A percentile compares a stretch with the other conserved stretches of the same genome.
These are phyloP conservation scores for Caenorhabditis latens DNA, from an alignment of 1,140 invertebrate genomes.

Conservation along the genomic window DNA sequence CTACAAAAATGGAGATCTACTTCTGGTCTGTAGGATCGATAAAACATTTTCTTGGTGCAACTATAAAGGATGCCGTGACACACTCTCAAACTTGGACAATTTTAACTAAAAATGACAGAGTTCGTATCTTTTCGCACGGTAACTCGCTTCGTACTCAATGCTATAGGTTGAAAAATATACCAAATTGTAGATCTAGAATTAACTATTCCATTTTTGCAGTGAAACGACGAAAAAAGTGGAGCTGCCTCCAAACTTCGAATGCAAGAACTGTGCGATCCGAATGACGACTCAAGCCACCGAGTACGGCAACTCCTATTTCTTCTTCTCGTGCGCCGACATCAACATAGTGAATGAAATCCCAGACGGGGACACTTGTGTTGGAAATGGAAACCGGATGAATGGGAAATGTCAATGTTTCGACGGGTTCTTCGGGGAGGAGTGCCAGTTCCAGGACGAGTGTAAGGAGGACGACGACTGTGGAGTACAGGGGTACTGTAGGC, in stretches of 20 bases:
- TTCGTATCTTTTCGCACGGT: no score
- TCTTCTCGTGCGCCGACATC: conserved; percentile 95
- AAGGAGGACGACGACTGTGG: conserved; percentile 66
- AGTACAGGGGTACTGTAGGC: conserved; percentile 62
- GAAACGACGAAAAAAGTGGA: conserved; percentile 86
- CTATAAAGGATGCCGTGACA: no score
- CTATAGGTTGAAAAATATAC: no score
- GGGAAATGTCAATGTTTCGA: conserved; percentile 65
- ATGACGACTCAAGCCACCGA: conserved; percentile 89
- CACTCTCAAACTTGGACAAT: no score
- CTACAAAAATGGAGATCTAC: no score
- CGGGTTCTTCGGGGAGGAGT: conserved; percentile 59
- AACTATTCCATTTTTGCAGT: conserved; percentile 80
- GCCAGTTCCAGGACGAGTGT: conserved; percentile 66
- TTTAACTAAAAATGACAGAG: no score
- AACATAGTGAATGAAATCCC: conserved; percentile 82
- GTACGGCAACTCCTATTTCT: conserved; percentile 87
- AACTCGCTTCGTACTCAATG: no score
- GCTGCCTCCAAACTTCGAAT: conserved; percentile 87
- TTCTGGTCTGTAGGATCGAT: no score
- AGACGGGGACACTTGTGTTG: conserved; percentile 65
- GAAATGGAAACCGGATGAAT: conserved; percentile 64
- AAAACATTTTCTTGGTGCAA: no score
- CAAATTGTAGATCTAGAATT: no score
- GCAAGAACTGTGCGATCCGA: conserved; percentile 89